Base-by-base conservation (phyloP, 2,797 vertebrate species). In the Pteropus rufus region DNA sequence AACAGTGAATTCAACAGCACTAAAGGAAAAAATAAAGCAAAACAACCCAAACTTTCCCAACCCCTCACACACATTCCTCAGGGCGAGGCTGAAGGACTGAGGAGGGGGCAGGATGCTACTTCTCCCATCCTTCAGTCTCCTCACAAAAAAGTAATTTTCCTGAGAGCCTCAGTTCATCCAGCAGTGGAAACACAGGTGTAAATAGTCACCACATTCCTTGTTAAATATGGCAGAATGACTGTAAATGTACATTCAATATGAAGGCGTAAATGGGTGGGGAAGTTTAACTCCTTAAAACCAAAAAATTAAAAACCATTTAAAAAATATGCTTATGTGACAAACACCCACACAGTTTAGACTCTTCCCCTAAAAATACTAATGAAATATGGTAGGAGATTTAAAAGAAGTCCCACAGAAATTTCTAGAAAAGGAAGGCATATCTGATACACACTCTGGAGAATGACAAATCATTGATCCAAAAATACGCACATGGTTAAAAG, bases 401-500 rank as follows among this genome's bases (percentile, higher is more conserved):
- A 84, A 87, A 89, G 56, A 46, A 14, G 11, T 89, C 65, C 76
- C 34, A 92, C 4, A 93, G 26, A 97, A 72, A 91, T 73, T 88
- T 88, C 91, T 46, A 96, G 56, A 90, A 84, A 84, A 92, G 39
- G 23, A 58, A 72, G 11, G 41, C 2, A 2, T 44, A 67, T 70
- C 39, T 76, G 34, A 80, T 31, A 23, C 7, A 31, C 10, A 26
- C 52, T 76, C 29, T 44, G 34, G 41, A 89, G 18, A 93, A 73
- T 21, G 23, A 83, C 58, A 86, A 39, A 36, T 46, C 65, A 70
- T 0, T n/a, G 46, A 89, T 54, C 12, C 39, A 56, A 36, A 97
- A 72, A 62, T 7, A 72, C 6, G 83, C n/a, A 26, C 24, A 29
- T 2, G 10, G 64, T 34, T 69, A 46, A 56, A 83, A 10, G 7